These are phyloP conservation scores for Heliangelus exortis DNA, from an alignment of 2,797 vertebrate genomes.

Conservation along the genomic window DNA sequence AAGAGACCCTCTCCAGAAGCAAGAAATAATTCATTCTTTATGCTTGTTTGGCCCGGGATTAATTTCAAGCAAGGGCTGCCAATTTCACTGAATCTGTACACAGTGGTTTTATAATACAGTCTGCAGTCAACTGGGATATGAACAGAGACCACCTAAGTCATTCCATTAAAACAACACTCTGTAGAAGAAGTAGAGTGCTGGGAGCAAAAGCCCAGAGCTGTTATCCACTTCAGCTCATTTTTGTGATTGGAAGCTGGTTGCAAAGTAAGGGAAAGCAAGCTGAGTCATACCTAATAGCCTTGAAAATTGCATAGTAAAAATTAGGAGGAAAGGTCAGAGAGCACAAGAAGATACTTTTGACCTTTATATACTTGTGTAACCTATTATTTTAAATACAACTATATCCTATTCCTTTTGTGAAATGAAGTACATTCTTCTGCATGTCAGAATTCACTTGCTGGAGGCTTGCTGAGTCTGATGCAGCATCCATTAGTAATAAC, in stretches of 20 bases:
- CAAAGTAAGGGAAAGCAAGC: constrained; percentile 13
- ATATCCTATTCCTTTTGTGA: background rate
- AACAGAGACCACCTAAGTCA: constrained; percentile 58
- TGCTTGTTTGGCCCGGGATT: constrained; percentile 57
- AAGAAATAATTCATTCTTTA: constrained; percentile 75
- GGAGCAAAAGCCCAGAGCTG: constrained; percentile 52
- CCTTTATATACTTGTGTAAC: background rate
- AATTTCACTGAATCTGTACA: constrained; percentile 50
- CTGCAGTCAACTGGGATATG: constrained; percentile 23
- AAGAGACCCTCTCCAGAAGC: constrained; percentile 73
- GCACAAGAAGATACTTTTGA: background rate
- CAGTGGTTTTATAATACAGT: constrained; percentile 54
- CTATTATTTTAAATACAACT: background rate
- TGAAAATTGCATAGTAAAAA: constrained; percentile 15
- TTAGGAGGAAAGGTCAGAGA: background rate
- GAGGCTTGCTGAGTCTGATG: background rate
- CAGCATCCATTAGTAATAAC: background rate
- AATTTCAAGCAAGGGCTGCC: constrained; percentile 59
- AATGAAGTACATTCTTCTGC: background rate
- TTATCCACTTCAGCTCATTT: constrained; percentile 44
- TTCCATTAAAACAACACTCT: constrained; percentile 48
- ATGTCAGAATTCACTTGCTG: background rate
- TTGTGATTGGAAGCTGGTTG: constrained; percentile 2
- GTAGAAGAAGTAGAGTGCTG: background rate
- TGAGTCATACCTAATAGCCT: background rate